phyloP scores from a whole-genome alignment of 2,888 invertebrate species.

The Luperina testacea region DNA sequence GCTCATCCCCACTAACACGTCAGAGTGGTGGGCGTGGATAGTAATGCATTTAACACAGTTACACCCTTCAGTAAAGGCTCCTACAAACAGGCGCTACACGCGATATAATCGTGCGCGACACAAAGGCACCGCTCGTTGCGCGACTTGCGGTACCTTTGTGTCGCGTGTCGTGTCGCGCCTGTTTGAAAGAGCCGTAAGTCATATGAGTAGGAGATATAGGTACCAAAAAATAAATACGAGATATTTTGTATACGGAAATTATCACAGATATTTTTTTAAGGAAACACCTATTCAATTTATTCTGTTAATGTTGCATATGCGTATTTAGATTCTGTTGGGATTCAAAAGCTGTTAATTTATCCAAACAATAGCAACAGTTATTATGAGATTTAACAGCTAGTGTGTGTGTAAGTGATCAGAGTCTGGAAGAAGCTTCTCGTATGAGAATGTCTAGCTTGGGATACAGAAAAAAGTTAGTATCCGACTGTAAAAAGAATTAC shows the following conservation, averaged over 20 bases:
- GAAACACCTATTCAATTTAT: not conserved
- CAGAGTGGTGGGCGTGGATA: conserved; percentile 6
- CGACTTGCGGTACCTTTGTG: too few species aligned
- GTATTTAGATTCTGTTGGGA: not conserved
- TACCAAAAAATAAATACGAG: not conserved
- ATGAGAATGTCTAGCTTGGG: not conserved
- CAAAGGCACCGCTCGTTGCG: too few species aligned
- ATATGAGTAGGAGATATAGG: not conserved
- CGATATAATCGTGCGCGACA: too few species aligned
- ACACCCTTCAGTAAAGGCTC: not conserved
- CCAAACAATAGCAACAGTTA: not conserved
- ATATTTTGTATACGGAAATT: not conserved
- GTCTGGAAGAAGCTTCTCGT: not conserved
- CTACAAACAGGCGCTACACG: too few species aligned
- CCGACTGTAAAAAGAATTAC: not conserved
- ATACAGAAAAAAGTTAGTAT: not conserved
- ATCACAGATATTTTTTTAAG: not conserved
- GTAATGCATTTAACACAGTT: conserved; percentile 17
- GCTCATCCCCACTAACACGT: conserved; percentile 16
- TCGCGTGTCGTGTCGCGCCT: too few species aligned
- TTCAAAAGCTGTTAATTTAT: not conserved
- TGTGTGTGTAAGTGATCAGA: not conserved
- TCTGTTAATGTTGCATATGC: not conserved
- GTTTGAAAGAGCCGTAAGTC: not conserved
- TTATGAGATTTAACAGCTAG: not conserved